Evolutionary conservation across 2,113 vertebrate species (phyloP).

Genomic region (Spilogale gracilis): DNA sequence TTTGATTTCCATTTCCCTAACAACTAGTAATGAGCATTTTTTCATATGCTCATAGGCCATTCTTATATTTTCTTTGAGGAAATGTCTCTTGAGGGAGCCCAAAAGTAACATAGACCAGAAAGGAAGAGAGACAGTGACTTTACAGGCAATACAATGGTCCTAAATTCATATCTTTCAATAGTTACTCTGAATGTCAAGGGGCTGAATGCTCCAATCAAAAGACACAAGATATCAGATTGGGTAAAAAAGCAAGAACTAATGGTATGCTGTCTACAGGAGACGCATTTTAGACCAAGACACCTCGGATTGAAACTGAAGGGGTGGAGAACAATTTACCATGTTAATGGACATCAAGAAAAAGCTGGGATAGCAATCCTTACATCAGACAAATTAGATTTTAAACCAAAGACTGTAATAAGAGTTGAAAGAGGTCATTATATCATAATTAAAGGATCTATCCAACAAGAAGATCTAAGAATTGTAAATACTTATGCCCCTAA

Average conservation of each 20-base stretch:
- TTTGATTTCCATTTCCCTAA: neutral
- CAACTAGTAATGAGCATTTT: neutral
- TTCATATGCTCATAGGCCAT: neutral
- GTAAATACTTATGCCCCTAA: no score
- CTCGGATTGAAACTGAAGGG: neutral
- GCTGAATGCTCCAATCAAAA: neutral
- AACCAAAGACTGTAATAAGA: no score
- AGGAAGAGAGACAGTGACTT: neutral
- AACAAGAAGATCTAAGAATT: no score
- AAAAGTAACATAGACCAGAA: neutral
- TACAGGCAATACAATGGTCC: neutral
- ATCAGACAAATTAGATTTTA: no score
- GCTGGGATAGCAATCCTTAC: no score
- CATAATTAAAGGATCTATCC: no score
- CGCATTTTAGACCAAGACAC: no score
- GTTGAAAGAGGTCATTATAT: no score
- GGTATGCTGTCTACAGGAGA: no score
- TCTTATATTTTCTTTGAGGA: neutral
- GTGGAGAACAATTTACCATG: no score
- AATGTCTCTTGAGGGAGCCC: neutral
- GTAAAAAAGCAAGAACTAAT: no score
- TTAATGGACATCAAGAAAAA: no score
- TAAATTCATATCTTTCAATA: neutral
- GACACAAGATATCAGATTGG: neutral
- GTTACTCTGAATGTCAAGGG: neutral